phyloP scores from a whole-genome alignment of 2,113 vertebrate genomes.

The Nibea coibor region DNA sequence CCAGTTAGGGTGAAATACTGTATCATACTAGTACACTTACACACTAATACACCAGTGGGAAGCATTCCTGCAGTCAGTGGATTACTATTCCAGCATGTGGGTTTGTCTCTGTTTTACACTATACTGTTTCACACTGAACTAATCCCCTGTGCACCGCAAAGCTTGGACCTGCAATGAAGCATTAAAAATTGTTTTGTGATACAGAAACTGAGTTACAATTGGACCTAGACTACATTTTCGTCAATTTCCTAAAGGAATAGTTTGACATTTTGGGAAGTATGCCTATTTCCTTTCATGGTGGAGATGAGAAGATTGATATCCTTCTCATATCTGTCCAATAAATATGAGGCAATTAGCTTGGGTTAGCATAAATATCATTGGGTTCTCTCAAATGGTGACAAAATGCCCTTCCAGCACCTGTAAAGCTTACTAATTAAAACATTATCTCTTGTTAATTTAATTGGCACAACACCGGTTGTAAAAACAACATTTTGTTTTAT shows the following conservation, averaged over 20 bases:
- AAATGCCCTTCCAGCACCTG: too few relatives aligned
- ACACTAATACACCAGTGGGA: not conserved
- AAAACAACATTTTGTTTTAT: too few relatives aligned
- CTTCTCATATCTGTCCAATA: not conserved
- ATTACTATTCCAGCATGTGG: not conserved
- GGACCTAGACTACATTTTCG: not conserved
- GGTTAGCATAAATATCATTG: too few relatives aligned
- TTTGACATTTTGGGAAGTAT: not conserved
- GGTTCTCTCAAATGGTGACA: too few relatives aligned
- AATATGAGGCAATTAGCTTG: not conserved
- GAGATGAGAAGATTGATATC: not conserved
- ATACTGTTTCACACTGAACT: not conserved
- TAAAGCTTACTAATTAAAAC: too few relatives aligned
- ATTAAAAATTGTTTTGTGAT: not conserved
- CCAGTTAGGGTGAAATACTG: not conserved
- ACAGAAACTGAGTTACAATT: not conserved
- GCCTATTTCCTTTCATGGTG: not conserved
- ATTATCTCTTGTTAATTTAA: too few relatives aligned
- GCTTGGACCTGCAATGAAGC: not conserved
- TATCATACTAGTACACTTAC: not conserved
- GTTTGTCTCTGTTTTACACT: not conserved
- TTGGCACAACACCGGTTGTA: too few relatives aligned
- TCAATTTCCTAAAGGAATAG: not conserved
- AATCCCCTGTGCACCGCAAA: not conserved
- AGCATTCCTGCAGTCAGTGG: constrained; percentile 5